Evolutionary conservation across 2,113 vertebrate species (phyloP), one percentile per base, ranked within the genome.

Genomic region (Rana temporaria): DNA sequence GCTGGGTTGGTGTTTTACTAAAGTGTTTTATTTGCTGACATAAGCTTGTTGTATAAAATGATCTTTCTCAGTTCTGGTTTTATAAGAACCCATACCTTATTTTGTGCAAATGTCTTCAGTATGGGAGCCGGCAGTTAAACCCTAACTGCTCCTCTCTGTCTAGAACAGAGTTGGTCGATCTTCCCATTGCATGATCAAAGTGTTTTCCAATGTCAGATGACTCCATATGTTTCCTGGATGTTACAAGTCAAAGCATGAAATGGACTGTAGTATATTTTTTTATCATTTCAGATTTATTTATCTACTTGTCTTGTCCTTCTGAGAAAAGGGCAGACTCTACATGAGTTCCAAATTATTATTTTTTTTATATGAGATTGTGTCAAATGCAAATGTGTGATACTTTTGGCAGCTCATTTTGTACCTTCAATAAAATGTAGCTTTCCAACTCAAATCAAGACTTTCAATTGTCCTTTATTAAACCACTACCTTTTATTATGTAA

Each of bases 341-440:
- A 34, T 59, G 64, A 75, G 72, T 83, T 83, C 68, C 67, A 83
- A 76, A 56, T 52, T 60, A 64, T 70, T 76, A 4, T 62, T 87
- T 38, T 84, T 77, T 79, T 4, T 74, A 84, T 70, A 81, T 76
- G 84, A 72, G 64, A 66, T 78, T 78, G 66, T 67, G 84, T 78
- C 56, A 48, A 3, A 66, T 59, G 84, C 62, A 66, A 15, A 34
- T 48, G 68, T 79, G 32, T 80, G 24, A 85, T 89, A 84, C 65
- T 83, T 82, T 65, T 85, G 65, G 79, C 60, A 70, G 72, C 52
- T 87, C 65, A 26, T 85, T 87, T 86, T 78, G 15, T 80, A 26
- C 26, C 84, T 87, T 82, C 26, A 79, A 81, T 78, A 68, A 86
- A 84, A 79, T 32, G 48, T 6, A 57, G 68, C 79, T 72, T 24